Percentiles rank a stretch among this genome's conserved stretches.
These are phyloP conservation scores for Ochlodes sylvanus DNA, from an alignment of 2,888 invertebrate species.

Conservation along the genomic window DNA sequence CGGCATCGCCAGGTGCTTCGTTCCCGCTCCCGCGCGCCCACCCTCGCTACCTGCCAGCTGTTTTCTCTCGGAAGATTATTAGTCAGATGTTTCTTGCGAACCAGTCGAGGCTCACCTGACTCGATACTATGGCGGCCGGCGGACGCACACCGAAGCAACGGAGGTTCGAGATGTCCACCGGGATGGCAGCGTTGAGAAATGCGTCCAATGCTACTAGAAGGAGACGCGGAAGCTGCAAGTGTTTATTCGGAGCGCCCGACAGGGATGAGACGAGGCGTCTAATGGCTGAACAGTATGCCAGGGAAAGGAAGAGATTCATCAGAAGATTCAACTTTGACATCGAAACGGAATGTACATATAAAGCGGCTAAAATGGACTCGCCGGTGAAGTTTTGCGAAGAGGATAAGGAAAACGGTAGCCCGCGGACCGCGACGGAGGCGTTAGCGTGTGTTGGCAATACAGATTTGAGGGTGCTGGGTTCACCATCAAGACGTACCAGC, in stretches of 20 bases:
- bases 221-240: conserved; percentile 81
- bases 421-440: conserved; percentile 70
- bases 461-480: conserved; percentile 70
- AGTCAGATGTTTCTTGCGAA: conserved; percentile 83
- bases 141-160: conserved; percentile 80
- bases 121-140: conserved; percentile 72
- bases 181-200: conserved; percentile 71
- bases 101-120: conserved; percentile 81
- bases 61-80: conserved; percentile 82
- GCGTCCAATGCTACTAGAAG: conserved; percentile 67
- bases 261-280: conserved; percentile 84
- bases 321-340: conserved; percentile 86
- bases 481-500: conserved; percentile 68
- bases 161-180: conserved; percentile 69
- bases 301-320: conserved; percentile 84
- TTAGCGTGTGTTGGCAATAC: conserved; percentile 75
- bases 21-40: conserved; percentile 64
- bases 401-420: conserved; percentile 71
- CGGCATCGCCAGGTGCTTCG: conserved; percentile 82
- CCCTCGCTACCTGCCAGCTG: conserved; percentile 79
- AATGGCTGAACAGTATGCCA: conserved; percentile 84
- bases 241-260: conserved; percentile 86
- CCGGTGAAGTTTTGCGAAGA: conserved; percentile 77
- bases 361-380: conserved; percentile 71
- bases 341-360: conserved; percentile 73